Conservation (phyloP, 2,888 invertebrate species). For the Eretmocerus hayati region DNA sequence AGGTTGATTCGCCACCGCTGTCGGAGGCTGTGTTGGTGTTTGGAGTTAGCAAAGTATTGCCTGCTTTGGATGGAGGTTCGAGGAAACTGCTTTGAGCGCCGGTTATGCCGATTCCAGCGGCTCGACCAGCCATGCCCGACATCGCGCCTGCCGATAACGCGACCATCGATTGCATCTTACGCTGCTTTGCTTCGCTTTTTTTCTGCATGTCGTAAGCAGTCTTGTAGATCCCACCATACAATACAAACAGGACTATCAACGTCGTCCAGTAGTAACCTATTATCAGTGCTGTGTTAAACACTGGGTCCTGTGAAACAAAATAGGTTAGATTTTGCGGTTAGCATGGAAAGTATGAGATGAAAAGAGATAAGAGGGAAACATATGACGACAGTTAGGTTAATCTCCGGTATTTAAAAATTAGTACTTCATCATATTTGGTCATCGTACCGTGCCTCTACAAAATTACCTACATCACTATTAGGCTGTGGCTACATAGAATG, state of each 20-base stretch:
- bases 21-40: slow-evolving; percentile 43
- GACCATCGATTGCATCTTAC: slow-evolving; percentile 93
- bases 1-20: background rate
- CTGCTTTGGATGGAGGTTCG: slow-evolving; percentile 49
- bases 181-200: slow-evolving; percentile 91
- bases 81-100: slow-evolving; percentile 69
- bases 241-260: slow-evolving; percentile 84
- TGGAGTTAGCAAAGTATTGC: slow-evolving; percentile 48
- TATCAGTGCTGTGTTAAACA: slow-evolving; percentile 94
- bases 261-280: slow-evolving; percentile 98
- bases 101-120: slow-evolving; percentile 78
- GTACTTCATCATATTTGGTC: too few relatives aligned
- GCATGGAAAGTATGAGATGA: background rate
- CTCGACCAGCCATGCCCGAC: slow-evolving; percentile 83
- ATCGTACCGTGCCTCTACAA: too few relatives aligned
- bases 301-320: slow-evolving; percentile 59
- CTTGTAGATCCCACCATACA: slow-evolving; percentile 96
- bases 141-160: slow-evolving; percentile 83
- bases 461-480: too few relatives aligned
- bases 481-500: too few relatives aligned
- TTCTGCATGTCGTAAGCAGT: slow-evolving; percentile 97
- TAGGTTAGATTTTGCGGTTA: background rate
- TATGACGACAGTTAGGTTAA: too few relatives aligned
- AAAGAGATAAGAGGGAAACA: background rate
- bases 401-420: too few relatives aligned